These are phyloP conservation scores for Morus bassanus DNA, from an alignment of 2,797 vertebrate genomes.

Conservation along the genomic window DNA sequence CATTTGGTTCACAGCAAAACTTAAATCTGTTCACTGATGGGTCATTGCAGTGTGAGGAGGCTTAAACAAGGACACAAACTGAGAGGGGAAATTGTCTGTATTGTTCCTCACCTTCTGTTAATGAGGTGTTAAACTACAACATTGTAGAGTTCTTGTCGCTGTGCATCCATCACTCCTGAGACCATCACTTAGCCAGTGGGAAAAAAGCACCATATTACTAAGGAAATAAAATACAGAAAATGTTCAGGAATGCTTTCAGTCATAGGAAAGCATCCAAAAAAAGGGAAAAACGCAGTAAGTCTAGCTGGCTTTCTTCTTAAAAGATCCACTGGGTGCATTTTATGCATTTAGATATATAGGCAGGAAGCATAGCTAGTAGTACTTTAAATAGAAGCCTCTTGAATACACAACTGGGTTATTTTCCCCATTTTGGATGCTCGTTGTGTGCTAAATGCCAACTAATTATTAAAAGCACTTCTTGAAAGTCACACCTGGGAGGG, in stretches of 20 bases:
- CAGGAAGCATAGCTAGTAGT: not conserved
- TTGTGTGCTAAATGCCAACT: not conserved
- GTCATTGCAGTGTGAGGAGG: not conserved
- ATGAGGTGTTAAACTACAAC: not conserved
- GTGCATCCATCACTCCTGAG: not conserved
- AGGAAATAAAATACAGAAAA: not conserved
- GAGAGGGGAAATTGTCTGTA: not conserved
- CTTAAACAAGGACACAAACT: not conserved
- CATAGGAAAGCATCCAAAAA: not conserved
- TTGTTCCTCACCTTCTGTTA: not conserved
- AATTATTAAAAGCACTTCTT: not conserved
- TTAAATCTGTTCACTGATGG: not conserved
- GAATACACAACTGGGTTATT: not conserved
- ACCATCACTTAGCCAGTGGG: not conserved
- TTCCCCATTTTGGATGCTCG: not conserved
- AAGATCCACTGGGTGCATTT: not conserved
- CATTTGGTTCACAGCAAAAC: not conserved
- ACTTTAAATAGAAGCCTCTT: not conserved
- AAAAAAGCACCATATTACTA: not conserved
- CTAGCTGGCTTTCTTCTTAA: not conserved
- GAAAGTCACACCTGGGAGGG: not conserved
- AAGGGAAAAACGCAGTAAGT: not conserved
- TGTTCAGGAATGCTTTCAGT: not conserved
- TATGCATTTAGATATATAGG: not conserved
- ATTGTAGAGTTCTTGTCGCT: rapidly evolving